Conservation (phyloP, 2,113 vertebrate genomes). For the Cavia porcellus region DNA sequence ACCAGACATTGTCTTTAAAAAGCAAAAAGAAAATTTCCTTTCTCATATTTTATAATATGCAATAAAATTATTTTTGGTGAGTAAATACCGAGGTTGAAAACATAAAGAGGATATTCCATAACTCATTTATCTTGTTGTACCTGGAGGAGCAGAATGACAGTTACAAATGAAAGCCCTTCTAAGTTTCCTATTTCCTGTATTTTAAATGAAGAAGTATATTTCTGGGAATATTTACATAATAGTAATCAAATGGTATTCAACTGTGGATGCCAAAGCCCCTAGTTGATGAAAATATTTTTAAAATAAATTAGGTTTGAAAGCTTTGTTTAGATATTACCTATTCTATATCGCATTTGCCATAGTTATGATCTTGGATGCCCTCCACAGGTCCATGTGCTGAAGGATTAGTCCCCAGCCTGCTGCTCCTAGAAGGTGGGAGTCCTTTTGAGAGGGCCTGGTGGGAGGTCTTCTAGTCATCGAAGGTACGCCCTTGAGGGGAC, state of each 20-base stretch:
- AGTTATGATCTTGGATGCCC: not conserved
- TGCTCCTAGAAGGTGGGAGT: not conserved
- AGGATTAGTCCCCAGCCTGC: not conserved
- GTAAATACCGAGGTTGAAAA: not conserved
- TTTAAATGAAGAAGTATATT: slow-evolving; percentile 44
- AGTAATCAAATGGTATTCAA: not conserved
- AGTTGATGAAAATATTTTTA: slow-evolving; percentile 13
- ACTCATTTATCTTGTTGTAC: slow-evolving; percentile 21
- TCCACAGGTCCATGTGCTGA: not conserved
- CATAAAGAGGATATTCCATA: slow-evolving; percentile 43
- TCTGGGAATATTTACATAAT: not conserved
- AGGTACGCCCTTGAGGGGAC: not conserved
- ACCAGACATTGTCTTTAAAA: slow-evolving; percentile 22
- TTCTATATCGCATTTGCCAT: not conserved
- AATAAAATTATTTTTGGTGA: slow-evolving; percentile 49
- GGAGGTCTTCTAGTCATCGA: not conserved
- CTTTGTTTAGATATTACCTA: slow-evolving; percentile 23
- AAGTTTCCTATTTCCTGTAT: not conserved
- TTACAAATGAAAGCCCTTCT: slow-evolving; percentile 46
- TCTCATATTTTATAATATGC: not conserved
- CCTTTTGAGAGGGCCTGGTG: not conserved
- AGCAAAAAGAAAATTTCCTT: slow-evolving; percentile 13
- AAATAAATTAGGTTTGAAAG: slow-evolving; percentile 44
- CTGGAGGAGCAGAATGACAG: not conserved
- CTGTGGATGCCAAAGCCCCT: not conserved